Conservation (phyloP, 1,140 invertebrate species). For the Eupristina koningsbergeri region DNA sequence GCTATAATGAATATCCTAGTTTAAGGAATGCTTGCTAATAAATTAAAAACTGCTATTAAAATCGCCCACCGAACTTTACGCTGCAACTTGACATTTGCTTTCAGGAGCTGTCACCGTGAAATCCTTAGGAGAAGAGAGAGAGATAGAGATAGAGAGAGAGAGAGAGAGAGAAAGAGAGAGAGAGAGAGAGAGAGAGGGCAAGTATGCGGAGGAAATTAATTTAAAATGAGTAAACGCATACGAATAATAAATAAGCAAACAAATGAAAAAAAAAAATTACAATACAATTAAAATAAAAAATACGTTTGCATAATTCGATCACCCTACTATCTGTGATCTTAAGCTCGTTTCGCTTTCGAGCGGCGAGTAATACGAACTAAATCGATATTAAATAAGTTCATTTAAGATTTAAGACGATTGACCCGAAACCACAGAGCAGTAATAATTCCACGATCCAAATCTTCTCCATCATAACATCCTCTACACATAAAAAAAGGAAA, state of each 20-base stretch:
- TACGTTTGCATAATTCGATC: constrained; percentile 69
- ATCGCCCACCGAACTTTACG: constrained; percentile 27
- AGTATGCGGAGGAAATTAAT: constrained; percentile 59
- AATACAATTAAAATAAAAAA: constrained; percentile 62
- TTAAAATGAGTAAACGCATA: constrained; percentile 37
- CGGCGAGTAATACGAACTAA: constrained; percentile 70
- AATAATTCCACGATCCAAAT: background rate
- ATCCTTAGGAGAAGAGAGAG: constrained; percentile 64
- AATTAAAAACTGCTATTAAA: constrained; percentile 9
- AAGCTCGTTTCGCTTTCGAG: constrained; percentile 57
- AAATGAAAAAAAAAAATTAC: constrained; percentile 45
- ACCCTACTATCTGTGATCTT: constrained; percentile 73
- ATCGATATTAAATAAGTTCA: constrained; percentile 67
- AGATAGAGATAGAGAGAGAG: too few relatives aligned
- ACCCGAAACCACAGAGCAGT: constrained; percentile 45
- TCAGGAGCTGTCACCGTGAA: constrained; percentile 75
- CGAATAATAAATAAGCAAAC: too few relatives aligned
- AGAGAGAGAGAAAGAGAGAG: too few relatives aligned
- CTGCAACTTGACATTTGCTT: constrained; percentile 65
- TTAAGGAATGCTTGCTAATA: background rate
- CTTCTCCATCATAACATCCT: background rate
- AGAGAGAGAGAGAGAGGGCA: too few relatives aligned
- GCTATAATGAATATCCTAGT: background rate
- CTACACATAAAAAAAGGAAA: background rate
- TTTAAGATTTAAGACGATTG: constrained; percentile 48